A percentile compares a stretch with the other conserved stretches of the same genome.
phyloP scores from a whole-genome alignment of 1,140 invertebrate genomes.

The Trachymyrmex cornetzi region DNA sequence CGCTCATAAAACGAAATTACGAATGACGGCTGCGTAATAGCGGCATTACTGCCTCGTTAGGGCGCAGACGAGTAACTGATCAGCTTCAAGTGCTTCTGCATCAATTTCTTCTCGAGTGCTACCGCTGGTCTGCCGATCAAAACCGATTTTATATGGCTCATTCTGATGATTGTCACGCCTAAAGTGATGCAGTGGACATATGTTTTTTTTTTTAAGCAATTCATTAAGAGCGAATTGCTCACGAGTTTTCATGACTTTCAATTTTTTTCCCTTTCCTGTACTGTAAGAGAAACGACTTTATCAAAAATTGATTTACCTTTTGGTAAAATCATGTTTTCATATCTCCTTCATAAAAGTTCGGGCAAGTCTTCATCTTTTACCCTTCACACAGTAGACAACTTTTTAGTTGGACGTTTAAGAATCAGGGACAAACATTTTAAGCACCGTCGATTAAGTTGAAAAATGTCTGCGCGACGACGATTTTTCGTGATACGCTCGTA shows the following conservation, averaged over 20 bases:
- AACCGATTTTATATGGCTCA: conserved; percentile 16
- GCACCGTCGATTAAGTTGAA: conserved; percentile 40
- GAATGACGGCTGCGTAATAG: conserved; percentile 43
- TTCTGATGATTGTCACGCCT: conserved; percentile 10
- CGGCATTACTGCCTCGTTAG: conserved; percentile 57
- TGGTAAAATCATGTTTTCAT: neutral
- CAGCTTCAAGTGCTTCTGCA: conserved; percentile 18
- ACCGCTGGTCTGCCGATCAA: neutral
- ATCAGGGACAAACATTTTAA: conserved; percentile 35
- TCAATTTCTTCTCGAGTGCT: conserved; percentile 33
- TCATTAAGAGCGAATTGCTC: neutral
- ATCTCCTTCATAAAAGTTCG: neutral
- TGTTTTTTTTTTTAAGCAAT: neutral
- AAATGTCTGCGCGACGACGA: conserved; percentile 8
- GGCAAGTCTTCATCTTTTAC: neutral
- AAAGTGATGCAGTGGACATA: neutral
- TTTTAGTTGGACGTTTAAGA: conserved; percentile 11
- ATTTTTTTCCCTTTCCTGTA: neutral
- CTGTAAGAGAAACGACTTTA: conserved; percentile 1
- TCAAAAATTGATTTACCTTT: conserved; percentile 7
- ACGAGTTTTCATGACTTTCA: neutral
- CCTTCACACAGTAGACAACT: neutral
- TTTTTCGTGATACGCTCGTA: conserved; percentile 15
- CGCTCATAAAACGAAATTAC: conserved; percentile 61
- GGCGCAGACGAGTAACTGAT: conserved; percentile 39